A percentile compares a stretch with the other conserved stretches of the same genome.
Conservation (phyloP, 2,888 invertebrate genomes). For the Euplexia lucipara region DNA sequence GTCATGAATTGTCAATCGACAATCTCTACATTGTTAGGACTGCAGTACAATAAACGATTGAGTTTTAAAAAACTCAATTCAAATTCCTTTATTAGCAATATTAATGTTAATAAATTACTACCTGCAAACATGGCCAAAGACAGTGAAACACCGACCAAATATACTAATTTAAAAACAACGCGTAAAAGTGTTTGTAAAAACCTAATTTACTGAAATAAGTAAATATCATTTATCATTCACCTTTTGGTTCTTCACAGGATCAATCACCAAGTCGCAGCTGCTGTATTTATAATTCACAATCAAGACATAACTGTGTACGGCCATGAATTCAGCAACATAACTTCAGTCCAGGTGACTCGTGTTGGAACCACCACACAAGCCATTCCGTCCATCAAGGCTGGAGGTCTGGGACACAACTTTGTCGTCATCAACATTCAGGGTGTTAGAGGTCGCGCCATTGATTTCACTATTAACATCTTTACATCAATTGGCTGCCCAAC, state of each 20-base stretch:
- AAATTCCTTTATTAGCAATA: too few species aligned
- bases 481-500: not conserved
- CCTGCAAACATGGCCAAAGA: too few species aligned
- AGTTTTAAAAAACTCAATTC: too few species aligned
- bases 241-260: not conserved
- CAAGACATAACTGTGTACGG: conserved; percentile 6
- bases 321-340: not conserved
- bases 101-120: too few species aligned
- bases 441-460: not conserved
- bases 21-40: too few species aligned
- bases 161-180: too few species aligned
- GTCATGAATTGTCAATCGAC: too few species aligned
- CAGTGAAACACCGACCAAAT: too few species aligned
- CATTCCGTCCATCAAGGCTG: not conserved
- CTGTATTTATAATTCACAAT: not conserved
- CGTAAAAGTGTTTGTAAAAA: too few species aligned
- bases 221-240: too few species aligned
- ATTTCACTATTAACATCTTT: not conserved
- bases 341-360: not conserved
- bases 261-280: not conserved
- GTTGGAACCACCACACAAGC: not conserved
- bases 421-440: not conserved
- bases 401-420: not conserved
- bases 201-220: too few species aligned
- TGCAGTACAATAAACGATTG: too few species aligned